These are phyloP conservation scores for Platyrinchus mystaceus DNA, from an alignment of 2,797 vertebrate species.

Conservation along the genomic window DNA sequence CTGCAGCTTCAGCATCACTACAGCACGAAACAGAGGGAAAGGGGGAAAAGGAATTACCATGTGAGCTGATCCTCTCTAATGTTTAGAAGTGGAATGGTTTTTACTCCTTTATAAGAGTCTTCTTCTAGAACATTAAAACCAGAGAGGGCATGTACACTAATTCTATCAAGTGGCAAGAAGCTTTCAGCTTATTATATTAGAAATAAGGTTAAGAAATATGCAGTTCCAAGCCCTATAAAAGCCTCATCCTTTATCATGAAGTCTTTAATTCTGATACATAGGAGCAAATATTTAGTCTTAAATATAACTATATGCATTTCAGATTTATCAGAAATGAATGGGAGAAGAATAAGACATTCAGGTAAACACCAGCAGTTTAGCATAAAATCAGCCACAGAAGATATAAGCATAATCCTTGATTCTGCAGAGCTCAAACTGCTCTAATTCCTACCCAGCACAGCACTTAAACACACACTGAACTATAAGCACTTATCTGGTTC, in stretches of 20 bases:
- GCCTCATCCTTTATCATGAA: background rate
- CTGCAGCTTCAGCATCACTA: background rate
- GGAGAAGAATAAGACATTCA: background rate
- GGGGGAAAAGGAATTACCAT: background rate
- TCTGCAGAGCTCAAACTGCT: background rate
- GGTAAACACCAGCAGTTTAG: background rate
- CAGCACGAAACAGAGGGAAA: background rate
- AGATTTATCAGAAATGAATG: background rate
- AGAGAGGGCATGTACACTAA: background rate
- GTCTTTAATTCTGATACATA: fast-evolving
- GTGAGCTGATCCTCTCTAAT: background rate
- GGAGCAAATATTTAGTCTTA: background rate
- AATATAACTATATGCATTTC: background rate
- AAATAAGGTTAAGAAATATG: background rate
- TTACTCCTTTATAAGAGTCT: background rate
- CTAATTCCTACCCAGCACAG: background rate
- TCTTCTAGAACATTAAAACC: background rate
- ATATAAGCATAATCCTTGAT: background rate
- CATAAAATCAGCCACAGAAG: background rate
- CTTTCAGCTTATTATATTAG: background rate
- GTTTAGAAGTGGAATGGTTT: background rate
- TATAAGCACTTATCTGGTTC: background rate
- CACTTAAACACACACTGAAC: background rate
- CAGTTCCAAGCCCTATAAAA: background rate
- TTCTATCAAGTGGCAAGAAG: background rate